Evolutionary conservation across 2,797 vertebrate species (phyloP).

Genomic region (Oceanodroma leucorhoa): DNA sequence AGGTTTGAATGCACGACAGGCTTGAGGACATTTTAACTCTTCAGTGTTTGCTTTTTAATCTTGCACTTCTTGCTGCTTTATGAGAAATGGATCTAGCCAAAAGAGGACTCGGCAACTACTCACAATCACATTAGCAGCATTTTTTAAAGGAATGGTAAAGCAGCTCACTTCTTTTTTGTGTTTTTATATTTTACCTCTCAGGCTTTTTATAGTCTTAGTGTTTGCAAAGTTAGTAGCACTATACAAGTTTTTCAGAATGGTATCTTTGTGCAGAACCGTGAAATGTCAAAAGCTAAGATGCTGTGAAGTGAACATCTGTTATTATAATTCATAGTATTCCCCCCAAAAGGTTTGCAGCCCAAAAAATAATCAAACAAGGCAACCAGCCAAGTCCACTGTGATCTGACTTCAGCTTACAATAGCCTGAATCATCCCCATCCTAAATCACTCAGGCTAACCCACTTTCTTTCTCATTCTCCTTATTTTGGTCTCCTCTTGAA

Average conservation of each 20-base stretch:
- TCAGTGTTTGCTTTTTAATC: not conserved
- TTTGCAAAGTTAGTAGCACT: not conserved
- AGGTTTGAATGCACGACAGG: not conserved
- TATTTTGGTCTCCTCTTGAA: not conserved
- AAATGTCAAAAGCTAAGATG: not conserved
- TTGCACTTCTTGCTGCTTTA: not conserved
- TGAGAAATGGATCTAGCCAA: not conserved
- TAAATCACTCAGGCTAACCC: not conserved
- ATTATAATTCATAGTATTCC: not conserved
- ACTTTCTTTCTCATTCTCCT: not conserved
- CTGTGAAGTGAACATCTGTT: not conserved
- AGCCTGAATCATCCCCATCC: not conserved
- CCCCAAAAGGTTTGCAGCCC: not conserved
- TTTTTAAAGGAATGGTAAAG: not conserved
- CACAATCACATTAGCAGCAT: not conserved
- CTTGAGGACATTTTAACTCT: not conserved
- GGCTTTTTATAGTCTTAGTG: not conserved
- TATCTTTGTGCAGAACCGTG: not conserved
- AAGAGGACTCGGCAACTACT: not conserved
- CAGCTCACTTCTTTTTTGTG: not conserved
- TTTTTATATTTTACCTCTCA: not conserved
- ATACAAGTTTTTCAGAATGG: not conserved
- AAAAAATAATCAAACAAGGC: not conserved
- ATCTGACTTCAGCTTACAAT: not conserved
- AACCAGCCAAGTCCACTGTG: not conserved